Evolutionary conservation across 2,888 invertebrate genomes (phyloP).

Genomic region (Napeogenes inachia): DNA sequence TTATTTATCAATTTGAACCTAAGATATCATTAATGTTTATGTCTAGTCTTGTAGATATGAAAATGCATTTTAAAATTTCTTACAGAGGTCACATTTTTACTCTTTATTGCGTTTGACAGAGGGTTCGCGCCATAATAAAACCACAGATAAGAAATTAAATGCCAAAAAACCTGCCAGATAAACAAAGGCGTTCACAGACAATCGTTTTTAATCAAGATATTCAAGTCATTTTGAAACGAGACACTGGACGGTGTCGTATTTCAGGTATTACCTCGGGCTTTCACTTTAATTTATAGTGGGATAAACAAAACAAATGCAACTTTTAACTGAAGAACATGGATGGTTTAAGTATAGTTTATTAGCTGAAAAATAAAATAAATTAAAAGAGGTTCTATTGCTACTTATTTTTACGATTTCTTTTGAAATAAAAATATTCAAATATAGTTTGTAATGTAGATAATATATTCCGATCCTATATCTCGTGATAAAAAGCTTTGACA

Average conservation of each 20-base stretch:
- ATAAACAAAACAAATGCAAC: conserved; percentile 11
- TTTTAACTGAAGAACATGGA: neutral
- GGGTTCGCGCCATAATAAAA: conserved; percentile 5
- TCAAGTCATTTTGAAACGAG: conserved; percentile 38
- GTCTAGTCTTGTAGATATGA: no score
- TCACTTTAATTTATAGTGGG: conserved; percentile 15
- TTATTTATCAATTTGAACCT: no score
- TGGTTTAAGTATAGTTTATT: conserved; percentile 5
- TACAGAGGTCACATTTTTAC: neutral
- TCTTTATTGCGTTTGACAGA: conserved; percentile 1
- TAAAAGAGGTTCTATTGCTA: neutral
- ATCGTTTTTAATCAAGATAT: conserved; percentile 53
- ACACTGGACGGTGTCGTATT: conserved; percentile 29
- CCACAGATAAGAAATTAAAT: conserved; percentile 45
- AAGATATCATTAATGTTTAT: no score
- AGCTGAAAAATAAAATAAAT: conserved; percentile 1
- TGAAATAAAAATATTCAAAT: neutral
- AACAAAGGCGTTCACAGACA: conserved; percentile 38
- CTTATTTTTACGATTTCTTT: neutral
- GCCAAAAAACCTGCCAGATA: conserved; percentile 47
- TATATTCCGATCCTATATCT: neutral
- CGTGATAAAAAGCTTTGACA: neutral
- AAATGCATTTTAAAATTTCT: no score
- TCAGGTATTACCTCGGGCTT: conserved; percentile 22
- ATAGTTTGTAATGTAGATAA: neutral